Evolutionary conservation across 2,797 vertebrate species (phyloP).

Genomic region (Centropyge bicolor): DNA sequence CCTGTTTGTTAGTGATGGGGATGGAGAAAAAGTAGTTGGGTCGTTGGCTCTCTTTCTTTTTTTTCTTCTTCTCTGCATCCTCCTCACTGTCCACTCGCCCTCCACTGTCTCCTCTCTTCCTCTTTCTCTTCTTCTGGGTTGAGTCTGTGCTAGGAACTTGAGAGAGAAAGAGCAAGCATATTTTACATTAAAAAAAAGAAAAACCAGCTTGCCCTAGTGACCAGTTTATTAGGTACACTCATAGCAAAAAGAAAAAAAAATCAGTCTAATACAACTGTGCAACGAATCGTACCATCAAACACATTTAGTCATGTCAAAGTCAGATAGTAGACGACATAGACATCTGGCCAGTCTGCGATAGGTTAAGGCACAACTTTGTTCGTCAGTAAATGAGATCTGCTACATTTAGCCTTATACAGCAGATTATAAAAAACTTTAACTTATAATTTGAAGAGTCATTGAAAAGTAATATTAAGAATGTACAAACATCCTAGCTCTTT

Average conservation of each 20-base stretch:
- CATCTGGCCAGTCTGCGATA: background rate
- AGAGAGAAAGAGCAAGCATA: background rate
- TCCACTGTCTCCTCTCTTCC: slow-evolving; percentile 80
- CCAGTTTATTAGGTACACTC: background rate
- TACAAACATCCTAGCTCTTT: slow-evolving; percentile 89
- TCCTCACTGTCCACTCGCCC: slow-evolving; percentile 83
- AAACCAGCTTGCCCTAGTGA: background rate
- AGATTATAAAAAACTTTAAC: background rate
- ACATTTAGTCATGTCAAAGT: too few relatives aligned
- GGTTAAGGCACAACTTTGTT: rapidly evolving
- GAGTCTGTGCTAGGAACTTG: slow-evolving; percentile 71
- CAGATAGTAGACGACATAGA: background rate
- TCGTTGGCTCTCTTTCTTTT: slow-evolving; percentile 80
- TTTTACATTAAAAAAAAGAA: background rate
- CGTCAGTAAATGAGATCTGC: background rate
- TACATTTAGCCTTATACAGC: background rate
- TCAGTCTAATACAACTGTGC: background rate
- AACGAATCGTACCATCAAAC: background rate
- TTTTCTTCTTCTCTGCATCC: slow-evolving; percentile 82
- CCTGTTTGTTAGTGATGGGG: slow-evolving; percentile 93
- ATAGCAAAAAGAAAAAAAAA: background rate
- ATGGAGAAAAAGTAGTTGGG: slow-evolving; percentile 97
- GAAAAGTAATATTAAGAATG: background rate
- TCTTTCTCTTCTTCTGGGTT: slow-evolving; percentile 85
- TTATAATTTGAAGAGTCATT: background rate